Base-by-base conservation (phyloP, 2,888 invertebrate species). In the Entomobrya multifasciata region DNA sequence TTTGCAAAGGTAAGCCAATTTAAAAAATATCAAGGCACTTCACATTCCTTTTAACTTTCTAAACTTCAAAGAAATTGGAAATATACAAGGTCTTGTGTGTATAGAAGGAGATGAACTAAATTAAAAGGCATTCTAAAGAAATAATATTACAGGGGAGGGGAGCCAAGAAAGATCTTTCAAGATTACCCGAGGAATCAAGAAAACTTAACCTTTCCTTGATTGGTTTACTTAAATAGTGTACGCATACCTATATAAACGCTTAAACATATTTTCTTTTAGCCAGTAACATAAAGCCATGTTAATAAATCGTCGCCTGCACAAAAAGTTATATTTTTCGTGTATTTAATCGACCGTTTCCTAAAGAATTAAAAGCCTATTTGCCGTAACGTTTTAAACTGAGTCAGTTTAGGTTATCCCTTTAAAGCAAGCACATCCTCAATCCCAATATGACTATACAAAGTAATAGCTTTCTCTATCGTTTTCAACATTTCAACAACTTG, bases 31-130 rank as follows among this genome's bases (percentile, higher is more conserved):
- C 5, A 52, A 52, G 52, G 27, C 36, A 60, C 44, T 27, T 49
- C 20, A 55, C 36, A 76, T 52, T 55, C 25, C 11, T 20, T 78
- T 27, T 3, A 20, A 17, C 20, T 41, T 41, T 65, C 36, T 65
- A 65, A 41, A 41, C 65, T 65, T 65, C 65, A 65, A 65, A 65
- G 65, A 20, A 41, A 41, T 65, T 65, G 65, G 65, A 41, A 65
- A 65, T 65, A 65, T 41, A 65, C 41, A 20, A n/a, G 41, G n/a
- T n/a, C n/a, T n/a, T n/a, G 41, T 65, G 65, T 20, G 65, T 41
- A 25, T 36, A 65, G 41, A 65, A 65, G 36, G 25, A 41, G 65
- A n/a, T 30, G 62, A 65, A 36, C 41, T 65, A 65, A 65, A 65
- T 65, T 65, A 65, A 36, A 65, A 41, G 65, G 17, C 41, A 65